phyloP scores from a whole-genome alignment of 2,888 invertebrate species.

The Diarsia rubi region DNA sequence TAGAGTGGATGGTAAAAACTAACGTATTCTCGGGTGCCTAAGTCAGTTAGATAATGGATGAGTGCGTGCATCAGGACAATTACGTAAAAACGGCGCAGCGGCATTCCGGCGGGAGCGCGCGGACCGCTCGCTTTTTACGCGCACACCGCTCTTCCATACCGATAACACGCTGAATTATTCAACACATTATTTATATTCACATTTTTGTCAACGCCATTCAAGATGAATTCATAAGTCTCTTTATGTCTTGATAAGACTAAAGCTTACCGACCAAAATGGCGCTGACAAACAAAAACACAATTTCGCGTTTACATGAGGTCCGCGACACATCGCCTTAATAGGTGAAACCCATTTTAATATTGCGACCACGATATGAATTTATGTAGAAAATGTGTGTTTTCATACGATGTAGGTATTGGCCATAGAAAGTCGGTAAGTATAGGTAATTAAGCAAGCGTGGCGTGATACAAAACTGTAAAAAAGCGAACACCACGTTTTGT shows the following conservation, averaged over 20 bases:
- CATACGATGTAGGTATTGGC: constrained; percentile 51
- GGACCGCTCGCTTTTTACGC: constrained; percentile 81
- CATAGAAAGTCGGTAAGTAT: constrained; percentile 59
- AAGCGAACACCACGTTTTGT: constrained; percentile 57
- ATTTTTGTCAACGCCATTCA: constrained; percentile 90
- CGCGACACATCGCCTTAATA: constrained; percentile 75
- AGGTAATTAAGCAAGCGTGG: constrained; percentile 62
- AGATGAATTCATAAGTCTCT: constrained; percentile 89
- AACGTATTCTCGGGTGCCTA: constrained; percentile 64
- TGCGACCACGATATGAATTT: constrained; percentile 54
- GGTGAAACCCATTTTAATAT: constrained; percentile 71
- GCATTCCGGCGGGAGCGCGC: constrained; percentile 85
- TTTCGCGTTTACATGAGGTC: constrained; percentile 77
- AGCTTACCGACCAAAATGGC: constrained; percentile 87
- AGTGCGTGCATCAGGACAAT: constrained; percentile 89
- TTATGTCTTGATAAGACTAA: constrained; percentile 91
- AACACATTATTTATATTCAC: constrained; percentile 90
- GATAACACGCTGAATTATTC: constrained; percentile 91
- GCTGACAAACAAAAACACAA: constrained; percentile 77
- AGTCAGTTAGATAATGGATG: constrained; percentile 88
- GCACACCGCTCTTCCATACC: constrained; percentile 85
- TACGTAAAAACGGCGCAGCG: constrained; percentile 88
- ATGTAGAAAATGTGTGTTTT: constrained; percentile 58
- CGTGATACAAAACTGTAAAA: constrained; percentile 64
- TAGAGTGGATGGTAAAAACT: constrained; percentile 60